Evolutionary conservation across 2,797 vertebrate genomes (phyloP), one percentile per base, ranked within the genome.

Genomic region (Otus scops): DNA sequence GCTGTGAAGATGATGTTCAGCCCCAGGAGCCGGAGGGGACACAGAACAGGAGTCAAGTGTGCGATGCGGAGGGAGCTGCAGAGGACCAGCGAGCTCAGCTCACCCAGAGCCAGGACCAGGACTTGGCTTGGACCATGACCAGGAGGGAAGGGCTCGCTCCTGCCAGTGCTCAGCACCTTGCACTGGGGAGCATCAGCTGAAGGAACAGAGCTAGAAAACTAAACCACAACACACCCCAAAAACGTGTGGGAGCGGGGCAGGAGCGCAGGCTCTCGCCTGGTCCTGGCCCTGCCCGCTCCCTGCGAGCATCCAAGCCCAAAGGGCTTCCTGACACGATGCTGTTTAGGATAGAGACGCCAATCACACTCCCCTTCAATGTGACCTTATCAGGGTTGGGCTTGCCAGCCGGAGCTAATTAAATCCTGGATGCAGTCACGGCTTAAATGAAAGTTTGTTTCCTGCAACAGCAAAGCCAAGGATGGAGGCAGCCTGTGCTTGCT

Each of bases 191-290:
- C 47, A 12, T 14, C 61, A 6, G 10, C 63, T 36, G 3, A 13
- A 38, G 38, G 28, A 32, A 6, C 13, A 21, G 39, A 80, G 23
- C 39, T 18, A 17, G 39, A 6, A n/a, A 56, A n/a, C 8, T 2
- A 23, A 63, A 12, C 5, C 39, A 13, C 34, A 91, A 23, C 28
- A 22, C 69, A 6, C 24, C 75, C 74, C 64, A 16, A 64, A 45
- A 36, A 28, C 21, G 15, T 1, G 10, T 10, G 11, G 67, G 56
- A 43, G 30, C 1, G 0, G 48, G 59, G 68, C 57, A 41, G 77
- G 32, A 36, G 64, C 1, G 0, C 3, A 3, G 30, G 9, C 26
- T 6, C 50, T 19, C 8, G 0, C 54, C 10, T 0, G 0, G 10
- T 30, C 28, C 91, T 26, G 21, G 16, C 75, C 74, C 84, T 45